Percentiles rank a stretch among this genome's conserved stretches.
These are phyloP conservation scores for Leptopilina myrica DNA, from an alignment of 2,888 invertebrate species.

Conservation along the genomic window DNA sequence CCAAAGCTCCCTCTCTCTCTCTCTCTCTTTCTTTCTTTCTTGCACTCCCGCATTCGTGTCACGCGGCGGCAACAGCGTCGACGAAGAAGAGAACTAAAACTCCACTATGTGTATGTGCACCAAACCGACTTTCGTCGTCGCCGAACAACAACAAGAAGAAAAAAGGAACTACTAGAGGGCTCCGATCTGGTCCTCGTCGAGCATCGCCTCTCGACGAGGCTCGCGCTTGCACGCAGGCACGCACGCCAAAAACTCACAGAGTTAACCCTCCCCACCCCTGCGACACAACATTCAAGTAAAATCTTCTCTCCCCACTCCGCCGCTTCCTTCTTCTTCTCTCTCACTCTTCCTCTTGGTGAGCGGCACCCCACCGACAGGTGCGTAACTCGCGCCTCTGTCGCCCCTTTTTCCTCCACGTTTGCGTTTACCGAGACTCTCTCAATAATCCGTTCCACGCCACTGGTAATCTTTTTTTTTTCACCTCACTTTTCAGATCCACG, in stretches of 20 bases:
- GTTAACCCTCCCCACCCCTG: conserved; percentile 57
- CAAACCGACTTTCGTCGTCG: conserved; percentile 48
- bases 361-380: conserved; percentile 61
- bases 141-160: conserved; percentile 56
- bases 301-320: conserved; percentile 47
- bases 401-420: conserved; percentile 48
- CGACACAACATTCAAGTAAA: conserved; percentile 52
- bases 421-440: not conserved
- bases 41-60: conserved; percentile 68
- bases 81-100: too few relatives aligned
- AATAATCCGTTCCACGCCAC: conserved; percentile 15
- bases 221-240: conserved; percentile 40
- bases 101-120: conserved; percentile 33
- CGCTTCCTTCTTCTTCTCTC: conserved; percentile 52
- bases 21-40: too few relatives aligned
- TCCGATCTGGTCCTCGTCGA: conserved; percentile 47
- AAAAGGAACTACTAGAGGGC: conserved; percentile 41
- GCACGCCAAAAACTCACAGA: conserved; percentile 52
- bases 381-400: conserved; percentile 55
- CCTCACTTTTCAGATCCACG: conserved; percentile 40
- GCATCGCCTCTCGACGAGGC: conserved; percentile 49
- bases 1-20: too few relatives aligned
- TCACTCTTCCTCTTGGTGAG: conserved; percentile 41
- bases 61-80: conserved; percentile 56
- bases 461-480: conserved; percentile 14